Evolutionary conservation across 2,888 invertebrate genomes (phyloP).

Genomic region (Lithophane semibrunnea): DNA sequence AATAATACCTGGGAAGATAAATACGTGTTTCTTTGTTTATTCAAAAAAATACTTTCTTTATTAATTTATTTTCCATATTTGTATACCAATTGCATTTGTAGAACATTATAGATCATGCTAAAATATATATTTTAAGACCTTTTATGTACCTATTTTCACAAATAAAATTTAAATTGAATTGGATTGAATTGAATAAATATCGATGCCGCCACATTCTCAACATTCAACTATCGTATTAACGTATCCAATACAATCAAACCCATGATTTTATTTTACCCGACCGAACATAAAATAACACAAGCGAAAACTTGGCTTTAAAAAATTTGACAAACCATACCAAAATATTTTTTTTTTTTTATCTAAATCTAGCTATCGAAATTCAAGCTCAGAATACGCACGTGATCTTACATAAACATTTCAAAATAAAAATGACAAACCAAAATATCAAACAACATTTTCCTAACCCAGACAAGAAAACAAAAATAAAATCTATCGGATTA

Average conservation of each 20-base stretch:
- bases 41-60: not conserved
- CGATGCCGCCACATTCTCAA: too few relatives aligned
- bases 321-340: too few relatives aligned
- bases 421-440: not conserved
- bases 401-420: constrained; percentile 1
- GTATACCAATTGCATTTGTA: too few relatives aligned
- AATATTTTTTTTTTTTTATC: too few relatives aligned
- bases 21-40: not conserved
- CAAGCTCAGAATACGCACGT: not conserved
- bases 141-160: too few relatives aligned
- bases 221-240: not conserved
- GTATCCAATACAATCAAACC: not conserved
- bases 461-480: not conserved
- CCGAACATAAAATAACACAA: not conserved
- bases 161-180: too few relatives aligned
- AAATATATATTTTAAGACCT: too few relatives aligned
- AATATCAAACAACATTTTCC: constrained; percentile 15
- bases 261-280: not conserved
- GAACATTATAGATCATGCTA: too few relatives aligned
- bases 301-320: not conserved
- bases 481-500: constrained; percentile 50
- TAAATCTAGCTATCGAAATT: not conserved
- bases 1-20: too few relatives aligned
- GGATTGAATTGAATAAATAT: too few relatives aligned
- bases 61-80: not conserved